Base-by-base conservation (phyloP, 2,113 vertebrate genomes). In the Theristicus caerulescens region DNA sequence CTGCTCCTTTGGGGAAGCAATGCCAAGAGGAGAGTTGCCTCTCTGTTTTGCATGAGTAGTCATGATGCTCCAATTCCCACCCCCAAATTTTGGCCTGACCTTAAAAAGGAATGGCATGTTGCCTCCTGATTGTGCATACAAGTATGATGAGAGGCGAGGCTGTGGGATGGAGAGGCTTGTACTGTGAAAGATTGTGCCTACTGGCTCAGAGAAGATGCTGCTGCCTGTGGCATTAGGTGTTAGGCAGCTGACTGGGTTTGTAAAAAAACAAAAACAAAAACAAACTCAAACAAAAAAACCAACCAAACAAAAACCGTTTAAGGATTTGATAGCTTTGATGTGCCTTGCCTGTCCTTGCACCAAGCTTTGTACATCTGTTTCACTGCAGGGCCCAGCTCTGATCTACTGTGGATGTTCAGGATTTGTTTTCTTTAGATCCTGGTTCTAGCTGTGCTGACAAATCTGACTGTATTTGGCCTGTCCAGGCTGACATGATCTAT, bases 341-440 rank as follows among this genome's bases (percentile, higher is more conserved):
- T 93, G 64, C 64, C n/a, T 64, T 27, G 17, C 27, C 52, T 90
- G 42, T 67, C 90, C 58, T 72, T 42, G 58, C 69, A 54, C 64
- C 6, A 1, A 67, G 54, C 54, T 67, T 22, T 0, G 5, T 26
- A 16, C 40, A 31, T 86, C 67, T 94, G 72, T 66, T 86, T 80
- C 0, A 2, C 86, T 80, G 40, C 78, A 76, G 62, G 82, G 42
- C 40, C 0, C 5, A n/a, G 55, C 29, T 74, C 54, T 88, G 70
- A 65, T 65, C 38, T 19, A n/a, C 38, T 0, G 1, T 15, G 16
- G 65, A 57, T 0, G 0, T 57, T 36, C 49, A 42, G 87, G 44
- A 21, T 51, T 61, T 34, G 15, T 19, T 36, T 92, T 74, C 44
- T 61, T 83, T 66, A 13, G 46, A 52, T 62, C 16, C 82, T 72